Conservation (phyloP, 1,140 invertebrate species). For the Helicoverpa armigera region DNA sequence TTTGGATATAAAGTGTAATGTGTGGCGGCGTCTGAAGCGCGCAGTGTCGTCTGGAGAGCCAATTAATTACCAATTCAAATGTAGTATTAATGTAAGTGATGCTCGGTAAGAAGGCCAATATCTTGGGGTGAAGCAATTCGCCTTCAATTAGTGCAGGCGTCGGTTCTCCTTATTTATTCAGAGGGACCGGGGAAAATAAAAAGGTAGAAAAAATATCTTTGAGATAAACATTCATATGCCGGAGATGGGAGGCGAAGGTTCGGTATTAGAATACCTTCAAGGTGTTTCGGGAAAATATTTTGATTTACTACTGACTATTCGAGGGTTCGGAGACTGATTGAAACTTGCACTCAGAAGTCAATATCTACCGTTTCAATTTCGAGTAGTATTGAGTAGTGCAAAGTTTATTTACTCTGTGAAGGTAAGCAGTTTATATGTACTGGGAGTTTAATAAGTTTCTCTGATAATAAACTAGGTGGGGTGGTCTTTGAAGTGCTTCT, state of each 20-base stretch:
- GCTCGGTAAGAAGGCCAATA: conserved; percentile 52
- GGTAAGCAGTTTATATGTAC: conserved; percentile 30
- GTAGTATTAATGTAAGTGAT: conserved; percentile 55
- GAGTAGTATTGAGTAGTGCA: conserved; percentile 29
- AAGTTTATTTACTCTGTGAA: conserved; percentile 10
- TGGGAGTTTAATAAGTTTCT: conserved; percentile 21
- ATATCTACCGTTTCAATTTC: conserved; percentile 40
- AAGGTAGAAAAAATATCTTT: conserved; percentile 62
- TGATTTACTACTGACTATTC: conserved; percentile 38
- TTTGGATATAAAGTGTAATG: conserved; percentile 30
- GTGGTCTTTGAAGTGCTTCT: not conserved
- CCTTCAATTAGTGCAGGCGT: conserved; percentile 73
- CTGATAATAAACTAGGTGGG: conserved; percentile 8
- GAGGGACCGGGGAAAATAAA: conserved; percentile 68
- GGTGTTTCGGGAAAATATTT: conserved; percentile 48
- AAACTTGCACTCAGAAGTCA: conserved; percentile 35
- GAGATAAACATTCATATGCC: conserved; percentile 70
- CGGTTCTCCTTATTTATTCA: conserved; percentile 73
- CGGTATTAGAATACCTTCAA: conserved; percentile 42
- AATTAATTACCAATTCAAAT: conserved; percentile 63
- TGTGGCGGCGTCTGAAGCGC: not conserved
- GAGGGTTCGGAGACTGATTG: conserved; percentile 37
- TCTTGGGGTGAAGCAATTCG: conserved; percentile 59
- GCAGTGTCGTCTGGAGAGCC: conserved; percentile 28
- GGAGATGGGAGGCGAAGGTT: conserved; percentile 47